phyloP scores from a whole-genome alignment of 2,888 invertebrate genomes.

The Ophion ellenae region DNA sequence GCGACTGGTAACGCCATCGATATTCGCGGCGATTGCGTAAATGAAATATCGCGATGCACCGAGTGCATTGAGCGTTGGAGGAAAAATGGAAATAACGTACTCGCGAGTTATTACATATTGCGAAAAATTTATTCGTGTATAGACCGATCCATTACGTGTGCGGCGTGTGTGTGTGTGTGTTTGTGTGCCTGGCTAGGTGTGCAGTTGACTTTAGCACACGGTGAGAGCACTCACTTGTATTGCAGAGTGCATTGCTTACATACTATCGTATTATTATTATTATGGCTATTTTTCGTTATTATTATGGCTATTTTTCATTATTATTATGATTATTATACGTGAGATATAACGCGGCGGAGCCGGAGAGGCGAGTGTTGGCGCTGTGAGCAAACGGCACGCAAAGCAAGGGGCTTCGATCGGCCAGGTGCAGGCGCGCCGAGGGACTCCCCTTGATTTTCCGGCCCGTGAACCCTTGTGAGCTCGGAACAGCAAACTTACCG shows the following conservation, averaged over 20 bases:
- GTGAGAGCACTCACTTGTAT: constrained; percentile 27
- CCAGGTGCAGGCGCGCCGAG: constrained; percentile 77
- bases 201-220: constrained; percentile 42
- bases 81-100: constrained; percentile 13
- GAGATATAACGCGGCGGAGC: constrained; percentile 51
- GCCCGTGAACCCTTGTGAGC: constrained; percentile 73
- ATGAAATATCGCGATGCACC: constrained; percentile 32
- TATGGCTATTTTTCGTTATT: constrained; percentile 19
- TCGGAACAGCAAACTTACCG: constrained; percentile 43
- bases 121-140: constrained; percentile 41
- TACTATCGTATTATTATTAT: constrained; percentile 49
- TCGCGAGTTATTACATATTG: constrained; percentile 37
- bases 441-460: constrained; percentile 80
- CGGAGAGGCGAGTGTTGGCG: constrained; percentile 48
- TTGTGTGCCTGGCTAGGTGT: background rate
- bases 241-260: constrained; percentile 37
- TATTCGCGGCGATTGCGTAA: constrained; percentile 30
- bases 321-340: constrained; percentile 37
- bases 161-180: background rate
- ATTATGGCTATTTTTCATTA: constrained; percentile 12
- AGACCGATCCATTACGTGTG: background rate
- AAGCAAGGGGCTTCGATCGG: constrained; percentile 71
- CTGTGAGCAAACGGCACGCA: constrained; percentile 58
- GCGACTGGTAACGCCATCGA: background rate
- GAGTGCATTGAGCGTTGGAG: background rate